Evolutionary conservation across 2,797 vertebrate species (phyloP).

Genomic region (Phataginus tricuspis): DNA sequence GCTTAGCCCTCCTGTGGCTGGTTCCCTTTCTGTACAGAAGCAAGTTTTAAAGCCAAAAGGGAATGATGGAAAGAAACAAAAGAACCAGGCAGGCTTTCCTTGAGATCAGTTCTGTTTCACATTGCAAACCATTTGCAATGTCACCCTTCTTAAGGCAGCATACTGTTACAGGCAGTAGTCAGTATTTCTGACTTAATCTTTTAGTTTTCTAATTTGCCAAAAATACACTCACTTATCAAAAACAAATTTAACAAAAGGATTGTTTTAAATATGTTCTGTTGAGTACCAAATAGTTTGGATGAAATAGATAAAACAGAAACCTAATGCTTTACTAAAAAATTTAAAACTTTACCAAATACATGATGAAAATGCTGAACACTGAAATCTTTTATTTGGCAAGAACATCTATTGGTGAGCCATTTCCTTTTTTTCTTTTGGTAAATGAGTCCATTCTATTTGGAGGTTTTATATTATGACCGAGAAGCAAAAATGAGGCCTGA

Average conservation of each 20-base stretch:
- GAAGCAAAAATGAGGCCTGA: constrained; percentile 14
- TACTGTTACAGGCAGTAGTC: neutral
- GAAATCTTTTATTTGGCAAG: neutral
- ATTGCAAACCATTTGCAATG: constrained; percentile 51
- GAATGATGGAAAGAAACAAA: constrained; percentile 49
- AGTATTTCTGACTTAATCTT: constrained; percentile 42
- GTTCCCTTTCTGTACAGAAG: constrained; percentile 53
- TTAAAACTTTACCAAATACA: neutral
- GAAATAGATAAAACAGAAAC: neutral
- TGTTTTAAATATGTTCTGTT: neutral
- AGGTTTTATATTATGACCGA: constrained; percentile 1
- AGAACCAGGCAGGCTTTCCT: neutral
- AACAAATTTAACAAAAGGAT: neutral
- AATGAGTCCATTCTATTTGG: neutral
- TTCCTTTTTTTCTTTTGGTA: neutral
- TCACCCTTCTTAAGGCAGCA: constrained; percentile 48
- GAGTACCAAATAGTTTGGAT: constrained; percentile 7
- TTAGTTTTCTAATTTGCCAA: constrained; percentile 61
- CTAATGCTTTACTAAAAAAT: neutral
- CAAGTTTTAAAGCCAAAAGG: constrained; percentile 65
- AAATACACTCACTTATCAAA: constrained; percentile 25
- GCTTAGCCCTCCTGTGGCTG: constrained; percentile 8
- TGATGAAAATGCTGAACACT: neutral
- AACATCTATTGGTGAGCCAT: neutral
- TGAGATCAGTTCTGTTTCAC: neutral